Conservation (phyloP, 2,113 vertebrate genomes). For the Tragulus kanchil region DNA sequence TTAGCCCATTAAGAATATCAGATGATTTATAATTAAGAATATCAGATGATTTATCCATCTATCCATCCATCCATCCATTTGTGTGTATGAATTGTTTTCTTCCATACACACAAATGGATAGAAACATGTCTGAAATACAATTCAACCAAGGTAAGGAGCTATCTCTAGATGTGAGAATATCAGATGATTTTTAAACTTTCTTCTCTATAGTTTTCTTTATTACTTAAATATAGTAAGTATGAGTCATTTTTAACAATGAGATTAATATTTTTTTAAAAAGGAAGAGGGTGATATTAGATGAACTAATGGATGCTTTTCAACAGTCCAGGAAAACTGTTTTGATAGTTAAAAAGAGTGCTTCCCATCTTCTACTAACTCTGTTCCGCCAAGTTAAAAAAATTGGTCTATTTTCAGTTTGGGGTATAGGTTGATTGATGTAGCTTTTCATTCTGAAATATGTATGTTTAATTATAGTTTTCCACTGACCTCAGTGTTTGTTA, state of each 20-base stretch:
- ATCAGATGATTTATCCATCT: not conserved
- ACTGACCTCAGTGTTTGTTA: constrained; percentile 63
- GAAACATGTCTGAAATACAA: not conserved
- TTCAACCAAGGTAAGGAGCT: not conserved
- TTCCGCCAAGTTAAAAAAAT: constrained; percentile 51
- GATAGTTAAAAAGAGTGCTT: not conserved
- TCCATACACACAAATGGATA: not conserved
- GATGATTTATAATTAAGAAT: no score
- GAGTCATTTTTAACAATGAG: constrained; percentile 68
- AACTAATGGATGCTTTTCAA: constrained; percentile 60
- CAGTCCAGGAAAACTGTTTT: constrained; percentile 53
- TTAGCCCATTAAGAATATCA: not conserved
- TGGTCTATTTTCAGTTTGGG: constrained; percentile 31
- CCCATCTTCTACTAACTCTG: constrained; percentile 30
- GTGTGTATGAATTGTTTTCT: not conserved
- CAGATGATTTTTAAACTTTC: constrained; percentile 17
- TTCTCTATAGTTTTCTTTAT: constrained; percentile 20
- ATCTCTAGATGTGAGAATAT: not conserved
- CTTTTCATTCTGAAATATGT: constrained; percentile 65
- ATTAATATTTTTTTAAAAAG: constrained; percentile 63
- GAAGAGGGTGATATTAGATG: constrained; percentile 37
- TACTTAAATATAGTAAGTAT: constrained; percentile 44
- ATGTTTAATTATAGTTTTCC: constrained; percentile 70
- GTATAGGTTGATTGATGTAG: constrained; percentile 59
- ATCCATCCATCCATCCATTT: not conserved